Base-by-base conservation (phyloP, 1,140 invertebrate genomes). In the Drosophila grimshawi region DNA sequence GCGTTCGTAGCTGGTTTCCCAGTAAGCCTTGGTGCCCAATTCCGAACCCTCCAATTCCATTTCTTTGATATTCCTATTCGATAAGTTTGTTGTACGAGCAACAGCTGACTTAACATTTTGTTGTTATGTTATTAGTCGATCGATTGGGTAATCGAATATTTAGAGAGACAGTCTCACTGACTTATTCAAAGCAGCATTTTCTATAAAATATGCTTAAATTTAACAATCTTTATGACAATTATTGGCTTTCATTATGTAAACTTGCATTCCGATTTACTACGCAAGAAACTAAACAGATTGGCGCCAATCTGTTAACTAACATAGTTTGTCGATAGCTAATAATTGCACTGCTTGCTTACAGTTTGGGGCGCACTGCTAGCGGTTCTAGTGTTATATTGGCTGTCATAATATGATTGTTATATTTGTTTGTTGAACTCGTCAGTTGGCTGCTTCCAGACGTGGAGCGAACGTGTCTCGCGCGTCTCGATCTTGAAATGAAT, bases 1-100 rank as follows among this genome's bases (percentile, higher is more conserved):
- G 62, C 93, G 94, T 52, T 94, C 92, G 92, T 99, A 99, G 7
- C 95, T 93, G 51, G 95, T 93, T 85, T 98, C 96, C 98, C 98
- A 99, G 93, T 96, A 97, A 46, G 96, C 94, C 76, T 95, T 94
- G 0, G 96, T 97, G 29, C 97, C 97, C 43, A 98, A 93, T 92
- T 96, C 95, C 0, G 96, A 97, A 2, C 95, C 92, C 51, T 94
- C 92, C n/a, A 96, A 86, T 91, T 97, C 96, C 62, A 71, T 69
- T 11, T 32, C 41, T 62, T 32, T 39, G 29, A 39, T 59, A 19
- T 19, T 19, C 19, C 19, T 19, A 19, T 19, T 19, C 19, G 19
- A 19, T 19, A 19, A 19, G 19, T 19, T 19, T 19, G 1, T 19
- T 19, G 19, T 2, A 6, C 10, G 0, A 45, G 8, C 10, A 32